Evolutionary conservation across 2,113 vertebrate genomes (phyloP).

Genomic region (Erpornis zantholeuca): DNA sequence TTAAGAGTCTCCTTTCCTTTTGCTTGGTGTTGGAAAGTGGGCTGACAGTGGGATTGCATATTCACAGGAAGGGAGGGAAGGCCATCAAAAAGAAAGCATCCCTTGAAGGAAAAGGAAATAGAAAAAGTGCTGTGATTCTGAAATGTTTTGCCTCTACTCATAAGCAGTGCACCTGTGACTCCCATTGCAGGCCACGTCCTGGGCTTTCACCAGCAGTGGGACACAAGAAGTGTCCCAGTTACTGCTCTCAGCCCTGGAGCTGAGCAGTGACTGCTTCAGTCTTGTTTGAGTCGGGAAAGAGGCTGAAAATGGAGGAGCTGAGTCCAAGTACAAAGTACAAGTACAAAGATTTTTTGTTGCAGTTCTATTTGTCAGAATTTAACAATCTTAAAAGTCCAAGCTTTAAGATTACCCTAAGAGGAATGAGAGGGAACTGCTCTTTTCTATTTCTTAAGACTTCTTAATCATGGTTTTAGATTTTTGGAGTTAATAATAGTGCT

Average conservation of each 20-base stretch:
- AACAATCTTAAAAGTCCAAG: no score
- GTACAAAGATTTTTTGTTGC: no score
- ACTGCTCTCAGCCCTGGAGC: neutral
- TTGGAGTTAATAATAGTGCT: neutral
- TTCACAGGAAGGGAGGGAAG: neutral
- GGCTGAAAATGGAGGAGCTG: neutral
- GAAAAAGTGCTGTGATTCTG: neutral
- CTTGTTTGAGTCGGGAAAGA: neutral
- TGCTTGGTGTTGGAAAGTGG: neutral
- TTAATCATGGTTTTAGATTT: neutral
- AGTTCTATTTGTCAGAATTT: no score
- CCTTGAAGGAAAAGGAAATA: neutral
- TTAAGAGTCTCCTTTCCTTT: neutral
- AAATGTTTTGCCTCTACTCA: accelerated
- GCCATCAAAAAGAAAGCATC: neutral
- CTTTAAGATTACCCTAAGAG: neutral
- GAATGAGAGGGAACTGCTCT: neutral
- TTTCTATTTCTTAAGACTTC: neutral
- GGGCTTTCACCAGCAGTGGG: neutral
- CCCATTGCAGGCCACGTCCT: accelerated
- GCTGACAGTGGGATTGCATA: neutral
- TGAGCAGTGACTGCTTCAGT: neutral
- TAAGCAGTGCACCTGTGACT: neutral
- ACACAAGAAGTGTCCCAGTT: neutral
- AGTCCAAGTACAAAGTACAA: neutral